phyloP scores from a whole-genome alignment of 2,888 invertebrate genomes.

The Ophioninae sp. region DNA sequence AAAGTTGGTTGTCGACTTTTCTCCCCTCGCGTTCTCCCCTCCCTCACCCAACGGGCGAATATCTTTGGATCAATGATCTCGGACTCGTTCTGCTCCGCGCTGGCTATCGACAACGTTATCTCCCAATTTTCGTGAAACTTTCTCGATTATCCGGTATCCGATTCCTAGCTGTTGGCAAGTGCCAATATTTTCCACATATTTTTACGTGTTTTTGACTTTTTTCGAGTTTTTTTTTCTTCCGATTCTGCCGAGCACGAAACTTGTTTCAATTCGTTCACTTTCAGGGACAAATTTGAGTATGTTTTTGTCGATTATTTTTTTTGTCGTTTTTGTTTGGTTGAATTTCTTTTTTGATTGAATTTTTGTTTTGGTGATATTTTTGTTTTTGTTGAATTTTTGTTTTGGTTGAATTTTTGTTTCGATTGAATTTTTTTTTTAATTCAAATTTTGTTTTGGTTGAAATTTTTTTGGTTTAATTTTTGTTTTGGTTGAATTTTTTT shows the following conservation, averaged over 20 bases:
- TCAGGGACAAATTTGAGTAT: too few species aligned
- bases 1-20: constrained; percentile 44
- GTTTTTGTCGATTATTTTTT: too few species aligned
- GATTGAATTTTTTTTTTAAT: too few species aligned
- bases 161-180: constrained; percentile 12
- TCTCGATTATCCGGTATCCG: constrained; percentile 26
- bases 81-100: constrained; percentile 42
- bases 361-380: too few species aligned
- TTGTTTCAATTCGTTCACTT: neutral
- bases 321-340: too few species aligned
- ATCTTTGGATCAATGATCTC: constrained; percentile 59
- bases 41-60: constrained; percentile 54
- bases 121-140: constrained; percentile 38
- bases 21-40: neutral
- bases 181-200: neutral
- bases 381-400: too few species aligned
- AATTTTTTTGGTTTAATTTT: too few species aligned
- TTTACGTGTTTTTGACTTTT: neutral
- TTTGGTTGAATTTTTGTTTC: too few species aligned
- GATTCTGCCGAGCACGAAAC: neutral
- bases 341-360: neutral
- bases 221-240: neutral
- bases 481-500: too few species aligned
- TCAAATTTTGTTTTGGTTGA: too few species aligned
- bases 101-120: constrained; percentile 16